These are phyloP conservation scores for Esox masquinongy DNA, from an alignment of 2,797 vertebrate genomes.

Conservation along the genomic window DNA sequence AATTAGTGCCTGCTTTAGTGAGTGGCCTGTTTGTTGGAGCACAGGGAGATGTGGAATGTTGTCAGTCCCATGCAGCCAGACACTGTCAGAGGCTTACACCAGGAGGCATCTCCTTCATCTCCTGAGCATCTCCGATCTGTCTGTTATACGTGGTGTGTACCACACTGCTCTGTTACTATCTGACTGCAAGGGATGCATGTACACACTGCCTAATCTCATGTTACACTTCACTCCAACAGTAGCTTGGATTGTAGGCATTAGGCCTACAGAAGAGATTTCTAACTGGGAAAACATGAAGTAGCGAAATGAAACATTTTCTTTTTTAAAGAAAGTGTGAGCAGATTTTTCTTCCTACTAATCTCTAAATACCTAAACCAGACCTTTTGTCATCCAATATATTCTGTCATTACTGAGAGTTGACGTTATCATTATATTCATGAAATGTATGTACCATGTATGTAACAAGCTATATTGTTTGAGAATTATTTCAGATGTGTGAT, in stretches of 20 bases:
- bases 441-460: slow-evolving; percentile 65
- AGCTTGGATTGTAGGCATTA: neutral
- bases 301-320: slow-evolving; percentile 7
- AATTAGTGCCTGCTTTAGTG: slow-evolving; percentile 56
- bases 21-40: slow-evolving; percentile 62
- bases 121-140: slow-evolving; percentile 46
- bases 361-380: neutral
- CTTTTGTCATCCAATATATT: slow-evolving; percentile 52
- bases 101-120: slow-evolving; percentile 52
- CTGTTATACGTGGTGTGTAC: slow-evolving; percentile 45
- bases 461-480: slow-evolving; percentile 60
- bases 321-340: slow-evolving; percentile 6
- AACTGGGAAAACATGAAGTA: neutral
- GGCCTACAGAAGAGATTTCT: neutral
- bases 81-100: slow-evolving; percentile 55
- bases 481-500: slow-evolving; percentile 33
- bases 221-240: slow-evolving; percentile 17
- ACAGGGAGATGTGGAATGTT: slow-evolving; percentile 65
- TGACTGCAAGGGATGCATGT: slow-evolving; percentile 30
- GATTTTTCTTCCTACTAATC: slow-evolving; percentile 3
- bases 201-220: slow-evolving; percentile 9
- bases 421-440: slow-evolving; percentile 69
- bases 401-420: slow-evolving; percentile 74
- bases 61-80: slow-evolving; percentile 59
- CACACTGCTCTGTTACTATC: slow-evolving; percentile 26